These are phyloP conservation scores for Apolygus lucorum DNA, from an alignment of 1,140 invertebrate species.

Conservation along the genomic window DNA sequence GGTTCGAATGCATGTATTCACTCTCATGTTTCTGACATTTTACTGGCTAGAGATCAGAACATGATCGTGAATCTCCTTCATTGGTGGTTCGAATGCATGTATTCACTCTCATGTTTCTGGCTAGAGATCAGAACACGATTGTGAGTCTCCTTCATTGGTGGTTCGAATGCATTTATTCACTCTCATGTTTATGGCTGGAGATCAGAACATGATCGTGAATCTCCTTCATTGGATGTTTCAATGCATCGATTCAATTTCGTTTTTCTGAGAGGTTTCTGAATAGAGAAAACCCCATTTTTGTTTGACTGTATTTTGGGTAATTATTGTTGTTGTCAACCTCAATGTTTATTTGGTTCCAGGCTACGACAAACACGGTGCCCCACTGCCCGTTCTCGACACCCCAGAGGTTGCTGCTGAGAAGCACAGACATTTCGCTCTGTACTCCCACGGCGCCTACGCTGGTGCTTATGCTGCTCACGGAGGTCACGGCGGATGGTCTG, in stretches of 20 bases:
- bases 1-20: too few relatives aligned
- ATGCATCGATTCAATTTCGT: too few relatives aligned
- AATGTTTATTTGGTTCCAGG: slow-evolving; percentile 33
- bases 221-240: neutral
- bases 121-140: neutral
- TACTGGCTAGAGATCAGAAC: neutral
- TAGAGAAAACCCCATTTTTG: too few relatives aligned
- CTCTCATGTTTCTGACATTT: neutral
- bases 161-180: too few relatives aligned
- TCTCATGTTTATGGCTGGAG: neutral
- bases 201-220: neutral
- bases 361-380: slow-evolving; percentile 40
- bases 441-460: slow-evolving; percentile 16
- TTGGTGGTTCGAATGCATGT: too few relatives aligned
- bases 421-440: slow-evolving; percentile 27
- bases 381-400: slow-evolving; percentile 33
- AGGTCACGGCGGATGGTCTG: neutral
- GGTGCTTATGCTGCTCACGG: neutral
- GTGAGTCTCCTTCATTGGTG: neutral
- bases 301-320: too few relatives aligned
- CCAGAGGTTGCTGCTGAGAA: slow-evolving; percentile 33
- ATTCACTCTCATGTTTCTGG: neutral
- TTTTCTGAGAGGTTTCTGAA: neutral
- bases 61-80: neutral
- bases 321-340: too few relatives aligned